phyloP scores from a whole-genome alignment of 2,797 vertebrate genomes.

The Anguilla megastoma region DNA sequence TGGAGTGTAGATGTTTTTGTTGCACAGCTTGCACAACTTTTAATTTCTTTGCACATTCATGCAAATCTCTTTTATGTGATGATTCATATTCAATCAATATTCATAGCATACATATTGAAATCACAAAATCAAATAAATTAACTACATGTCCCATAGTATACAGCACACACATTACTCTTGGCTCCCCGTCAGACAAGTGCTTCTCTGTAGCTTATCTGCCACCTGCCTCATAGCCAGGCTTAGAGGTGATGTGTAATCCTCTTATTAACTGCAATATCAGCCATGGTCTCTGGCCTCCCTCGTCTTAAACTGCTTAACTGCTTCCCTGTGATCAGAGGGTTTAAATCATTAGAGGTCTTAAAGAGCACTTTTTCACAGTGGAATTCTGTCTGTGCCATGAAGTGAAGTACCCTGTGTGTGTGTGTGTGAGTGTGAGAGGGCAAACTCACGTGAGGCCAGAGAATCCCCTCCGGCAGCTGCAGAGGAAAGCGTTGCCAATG shows the following conservation, averaged over 20 bases:
- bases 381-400: neutral
- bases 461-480: constrained; percentile 89
- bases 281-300: neutral
- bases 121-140: neutral
- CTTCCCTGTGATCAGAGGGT: neutral
- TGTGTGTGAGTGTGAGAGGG: neutral
- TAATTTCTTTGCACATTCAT: neutral
- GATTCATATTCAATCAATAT: neutral
- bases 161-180: neutral
- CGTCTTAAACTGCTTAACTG: neutral
- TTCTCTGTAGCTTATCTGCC: neutral
- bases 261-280: constrained; percentile 19
- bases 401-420: neutral
- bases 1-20: neutral
- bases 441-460: constrained; percentile 72
- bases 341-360: neutral
- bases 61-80: neutral
- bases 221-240: neutral
- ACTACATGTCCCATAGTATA: neutral
- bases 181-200: neutral
- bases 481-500: constrained; percentile 89
- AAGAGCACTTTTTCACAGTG: neutral
- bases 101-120: neutral
- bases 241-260: constrained; percentile 18
- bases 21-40: neutral